phyloP scores from a whole-genome alignment of 2,888 invertebrate species.

The Allygus modestus region DNA sequence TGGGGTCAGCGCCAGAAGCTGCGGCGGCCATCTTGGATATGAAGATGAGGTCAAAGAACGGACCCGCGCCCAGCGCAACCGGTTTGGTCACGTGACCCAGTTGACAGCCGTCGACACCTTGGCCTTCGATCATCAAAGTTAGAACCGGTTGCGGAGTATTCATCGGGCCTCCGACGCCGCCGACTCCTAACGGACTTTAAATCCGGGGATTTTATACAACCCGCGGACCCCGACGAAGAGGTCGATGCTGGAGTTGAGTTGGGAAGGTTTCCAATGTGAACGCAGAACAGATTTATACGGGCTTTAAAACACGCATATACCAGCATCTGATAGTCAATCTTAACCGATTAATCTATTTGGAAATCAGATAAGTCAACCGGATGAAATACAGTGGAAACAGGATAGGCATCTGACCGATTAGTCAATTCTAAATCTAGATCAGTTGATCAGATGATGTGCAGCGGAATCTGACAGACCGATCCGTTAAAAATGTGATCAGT shows the following conservation, averaged over 20 bases:
- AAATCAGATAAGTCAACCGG: too few relatives aligned
- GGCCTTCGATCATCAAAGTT: conserved; percentile 41
- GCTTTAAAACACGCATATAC: too few relatives aligned
- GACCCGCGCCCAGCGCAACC: conserved; percentile 36
- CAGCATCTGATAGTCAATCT: too few relatives aligned
- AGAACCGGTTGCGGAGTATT: neutral
- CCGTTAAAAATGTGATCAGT: neutral
- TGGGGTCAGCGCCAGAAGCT: conserved; percentile 10
- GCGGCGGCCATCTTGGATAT: conserved; percentile 61
- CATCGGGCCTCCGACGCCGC: neutral
- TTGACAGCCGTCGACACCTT: conserved; percentile 55
- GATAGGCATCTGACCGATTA: too few relatives aligned
- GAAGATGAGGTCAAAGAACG: conserved; percentile 63
- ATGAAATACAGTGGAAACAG: too few relatives aligned
- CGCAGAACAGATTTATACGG: too few relatives aligned
- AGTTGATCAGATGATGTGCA: neutral
- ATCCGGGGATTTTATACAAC: conserved; percentile 2
- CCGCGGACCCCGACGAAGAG: too few relatives aligned
- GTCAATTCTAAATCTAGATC: neutral
- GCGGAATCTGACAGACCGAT: neutral
- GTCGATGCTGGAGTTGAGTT: too few relatives aligned
- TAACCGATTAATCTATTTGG: too few relatives aligned
- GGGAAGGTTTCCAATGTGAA: too few relatives aligned
- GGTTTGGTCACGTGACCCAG: conserved; percentile 52
- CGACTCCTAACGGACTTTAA: conserved; percentile 38